Evolutionary conservation across 2,888 invertebrate genomes (phyloP).

Genomic region (Tiliacea aurago): DNA sequence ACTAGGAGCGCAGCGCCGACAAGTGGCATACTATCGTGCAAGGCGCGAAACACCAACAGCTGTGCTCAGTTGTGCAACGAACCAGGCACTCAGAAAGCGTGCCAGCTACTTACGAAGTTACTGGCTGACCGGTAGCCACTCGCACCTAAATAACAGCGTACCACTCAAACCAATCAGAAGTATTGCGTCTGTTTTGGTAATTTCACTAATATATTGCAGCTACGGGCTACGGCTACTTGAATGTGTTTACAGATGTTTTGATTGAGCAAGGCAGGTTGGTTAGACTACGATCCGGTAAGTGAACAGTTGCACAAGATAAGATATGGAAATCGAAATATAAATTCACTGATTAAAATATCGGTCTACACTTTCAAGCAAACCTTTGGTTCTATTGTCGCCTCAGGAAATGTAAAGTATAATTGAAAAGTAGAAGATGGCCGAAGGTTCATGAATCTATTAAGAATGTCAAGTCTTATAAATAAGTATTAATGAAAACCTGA

Average conservation of each 20-base stretch:
- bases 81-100: constrained; percentile 75
- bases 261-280: constrained; percentile 48
- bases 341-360: constrained; percentile 13
- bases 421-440: neutral
- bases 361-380: constrained; percentile 1
- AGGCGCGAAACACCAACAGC: constrained; percentile 64
- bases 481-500: neutral
- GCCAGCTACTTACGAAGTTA: constrained; percentile 73
- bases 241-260: constrained; percentile 49
- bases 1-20: constrained; percentile 74
- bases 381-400: neutral
- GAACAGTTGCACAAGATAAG: constrained; percentile 46
- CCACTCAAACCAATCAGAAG: constrained; percentile 50
- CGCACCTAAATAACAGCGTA: constrained; percentile 55
- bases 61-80: constrained; percentile 76
- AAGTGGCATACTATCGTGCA: constrained; percentile 64
- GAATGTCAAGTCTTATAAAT: neutral
- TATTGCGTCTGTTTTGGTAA: constrained; percentile 57
- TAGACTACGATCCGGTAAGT: constrained; percentile 26
- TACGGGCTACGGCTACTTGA: constrained; percentile 26
- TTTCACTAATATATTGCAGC: constrained; percentile 55
- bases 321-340: constrained; percentile 36
- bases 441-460: neutral
- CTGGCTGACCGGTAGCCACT: constrained; percentile 62
- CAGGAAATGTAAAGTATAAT: neutral